Evolutionary conservation across 2,797 vertebrate genomes (phyloP), one percentile per base, ranked within the genome.

Genomic region (Falco columbarius): DNA sequence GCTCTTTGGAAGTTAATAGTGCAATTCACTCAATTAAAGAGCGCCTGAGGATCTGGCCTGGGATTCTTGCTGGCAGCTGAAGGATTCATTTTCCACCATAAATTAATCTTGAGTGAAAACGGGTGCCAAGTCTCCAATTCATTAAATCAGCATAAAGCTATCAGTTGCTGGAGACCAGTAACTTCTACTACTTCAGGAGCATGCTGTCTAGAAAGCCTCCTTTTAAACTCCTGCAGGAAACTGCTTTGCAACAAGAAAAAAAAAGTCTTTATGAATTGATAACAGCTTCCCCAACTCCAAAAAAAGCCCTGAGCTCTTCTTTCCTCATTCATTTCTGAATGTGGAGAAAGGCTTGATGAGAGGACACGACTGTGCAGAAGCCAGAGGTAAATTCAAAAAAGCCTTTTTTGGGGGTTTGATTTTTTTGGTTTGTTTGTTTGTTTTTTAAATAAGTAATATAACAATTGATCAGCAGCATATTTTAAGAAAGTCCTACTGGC

Each of bases 131-230:
- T 56, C 76, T 56, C 58, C 80, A 65, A 14, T 58, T 88, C 83
- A 47, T 74, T 79, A 72, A 65, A 84, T 49, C 76, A 80, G 81
- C 74, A 61, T 14, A 63, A 51, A 93, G 24, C 66, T 36, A 63
- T 34, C 44, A 34, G 12, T n/a, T 68, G 44, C 75, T 68, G 58
- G 70, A 74, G 20, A 56, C 10, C 36, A 13, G n/a, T 19, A 17
- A 16, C 49, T 67, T 56, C 58, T 21, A 4, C 52, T 4, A 34
- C 21, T 51, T 12, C 5, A 20, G 46, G 54, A 68, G 44, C 44
- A 63, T 0, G 0, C 1, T n/a, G n/a, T 20, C 34, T 52, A 42
- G 29, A 84, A 71, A 89, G 27, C 22, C 13, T 73, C 58, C 38
- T 15, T 66, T 76, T 44, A 73, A 76, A 62, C 13, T 22, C 12